These are phyloP conservation scores for Aspidoscelis tigris DNA, from an alignment of 2,113 vertebrate species.

Conservation along the genomic window DNA sequence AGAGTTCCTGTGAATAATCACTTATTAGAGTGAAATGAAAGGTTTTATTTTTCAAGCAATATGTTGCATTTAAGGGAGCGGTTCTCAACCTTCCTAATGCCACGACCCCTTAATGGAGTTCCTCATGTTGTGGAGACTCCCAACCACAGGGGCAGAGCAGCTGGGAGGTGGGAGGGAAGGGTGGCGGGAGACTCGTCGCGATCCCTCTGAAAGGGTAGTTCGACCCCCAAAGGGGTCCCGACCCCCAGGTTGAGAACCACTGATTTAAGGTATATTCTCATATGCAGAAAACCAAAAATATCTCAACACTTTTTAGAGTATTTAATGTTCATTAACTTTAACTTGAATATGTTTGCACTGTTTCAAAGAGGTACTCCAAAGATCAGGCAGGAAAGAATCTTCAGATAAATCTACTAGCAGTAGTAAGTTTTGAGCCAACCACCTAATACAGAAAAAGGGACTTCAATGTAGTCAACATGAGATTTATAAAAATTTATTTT, in stretches of 20 bases:
- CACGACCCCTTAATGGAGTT: too few relatives aligned
- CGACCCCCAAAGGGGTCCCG: too few relatives aligned
- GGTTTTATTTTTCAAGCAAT: background rate
- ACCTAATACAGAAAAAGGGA: background rate
- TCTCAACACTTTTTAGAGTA: background rate
- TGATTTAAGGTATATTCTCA: background rate
- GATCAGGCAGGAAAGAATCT: background rate
- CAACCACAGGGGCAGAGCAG: too few relatives aligned
- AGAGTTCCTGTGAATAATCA: too few relatives aligned
- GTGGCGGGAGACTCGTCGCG: too few relatives aligned
- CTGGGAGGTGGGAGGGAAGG: too few relatives aligned
- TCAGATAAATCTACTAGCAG: too few relatives aligned
- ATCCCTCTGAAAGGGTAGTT: too few relatives aligned
- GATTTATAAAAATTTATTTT: conserved; percentile 69
- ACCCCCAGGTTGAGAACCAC: too few relatives aligned
- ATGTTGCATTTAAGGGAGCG: background rate
- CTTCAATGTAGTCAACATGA: conserved; percentile 19
- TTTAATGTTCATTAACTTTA: background rate
- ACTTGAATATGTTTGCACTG: background rate
- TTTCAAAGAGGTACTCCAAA: background rate
- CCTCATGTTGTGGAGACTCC: too few relatives aligned
- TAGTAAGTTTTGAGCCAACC: background rate
- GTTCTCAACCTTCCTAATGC: too few relatives aligned
- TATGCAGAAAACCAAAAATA: background rate
- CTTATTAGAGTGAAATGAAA: too few relatives aligned